Base-by-base conservation (phyloP, 2,113 vertebrate genomes). In the Addax nasomaculatus region DNA sequence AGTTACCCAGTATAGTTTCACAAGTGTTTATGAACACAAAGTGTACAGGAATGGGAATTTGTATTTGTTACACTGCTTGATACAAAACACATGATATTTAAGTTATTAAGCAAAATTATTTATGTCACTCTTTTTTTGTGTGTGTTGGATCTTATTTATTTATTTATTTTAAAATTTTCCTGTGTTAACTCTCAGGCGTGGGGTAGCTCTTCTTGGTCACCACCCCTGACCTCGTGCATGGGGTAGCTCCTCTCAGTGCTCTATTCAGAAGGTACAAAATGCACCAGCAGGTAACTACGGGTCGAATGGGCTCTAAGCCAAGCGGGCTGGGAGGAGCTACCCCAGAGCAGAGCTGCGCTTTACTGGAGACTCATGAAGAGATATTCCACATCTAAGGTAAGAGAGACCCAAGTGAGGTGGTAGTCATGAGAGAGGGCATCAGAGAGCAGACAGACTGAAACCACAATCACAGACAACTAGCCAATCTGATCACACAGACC, bases 221-320 rank as follows among this genome's bases (percentile, higher is more conserved):
- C 55, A 57, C 8, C 55, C 55, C 23, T 57, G 55, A 57, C 9
- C 39, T n/a, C 47, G 0, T 15, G 14, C 29, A 2, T 33, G 29
- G 29, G 57, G 57, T 58, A 27, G 29, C 29, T 62, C 60, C 60
- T 62, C 29, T 7, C 0, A 0, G 3, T 2, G 7, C 25, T 58
- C 45, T 2, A 7, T 3, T n/a, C 4, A 2, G 3, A 79, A 58
- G 14, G 1, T 3, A 5, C 27, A 12, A 55, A 2, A 49, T 0
- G 16, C 51, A 60, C 1, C 0, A 2, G 4, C 13, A 0, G 6
- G 15, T 36, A 15, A 7, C n/a, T 0, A 7, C 0, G 0, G 1
- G 15, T 3, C 0, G 0, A 15, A 25, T 0, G 33, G 2, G 17
- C 7, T 49, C n/a, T 0, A 0, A 9, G 53, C 33, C 29, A 1